These are phyloP conservation scores for Ichneumoninae sp. DNA, from an alignment of 2,888 invertebrate species.

Conservation along the genomic window DNA sequence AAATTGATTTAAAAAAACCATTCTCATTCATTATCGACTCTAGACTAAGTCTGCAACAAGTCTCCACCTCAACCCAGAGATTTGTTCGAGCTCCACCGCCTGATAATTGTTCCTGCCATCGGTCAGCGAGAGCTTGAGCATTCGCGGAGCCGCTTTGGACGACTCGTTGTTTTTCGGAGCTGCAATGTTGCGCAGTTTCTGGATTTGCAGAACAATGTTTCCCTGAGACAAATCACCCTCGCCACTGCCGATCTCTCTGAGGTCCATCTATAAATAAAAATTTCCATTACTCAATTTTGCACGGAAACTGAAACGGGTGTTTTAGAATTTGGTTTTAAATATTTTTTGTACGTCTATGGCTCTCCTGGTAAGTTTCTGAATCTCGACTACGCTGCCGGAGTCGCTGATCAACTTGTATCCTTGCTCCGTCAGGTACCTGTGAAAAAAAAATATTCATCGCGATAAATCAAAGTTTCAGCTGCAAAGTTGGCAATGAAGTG, in stretches of 20 bases:
- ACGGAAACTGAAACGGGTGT: conserved; percentile 48
- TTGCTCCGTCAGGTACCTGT: conserved; percentile 90
- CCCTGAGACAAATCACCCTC: conserved; percentile 77
- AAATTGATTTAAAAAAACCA: conserved; percentile 59
- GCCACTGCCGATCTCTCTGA: conserved; percentile 92
- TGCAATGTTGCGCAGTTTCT: conserved; percentile 94
- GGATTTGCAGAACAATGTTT: conserved; percentile 92
- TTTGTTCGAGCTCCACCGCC: conserved; percentile 91
- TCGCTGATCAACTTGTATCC: conserved; percentile 89
- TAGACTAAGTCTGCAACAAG: background rate
- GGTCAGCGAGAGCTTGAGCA: conserved; percentile 93
- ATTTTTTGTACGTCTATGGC: conserved; percentile 89
- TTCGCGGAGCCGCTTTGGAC: conserved; percentile 91
- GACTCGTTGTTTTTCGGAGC: conserved; percentile 97
- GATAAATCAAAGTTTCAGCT: background rate
- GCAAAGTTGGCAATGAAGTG: background rate
- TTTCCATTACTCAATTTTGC: conserved; percentile 39
- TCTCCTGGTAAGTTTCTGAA: conserved; percentile 87
- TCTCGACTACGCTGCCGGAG: conserved; percentile 87
- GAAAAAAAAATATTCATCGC: background rate
- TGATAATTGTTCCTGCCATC: conserved; percentile 93
- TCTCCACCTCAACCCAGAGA: conserved; percentile 87
- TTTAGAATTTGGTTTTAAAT: background rate
- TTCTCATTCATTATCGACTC: background rate
- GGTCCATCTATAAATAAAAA: conserved; percentile 87